Evolutionary conservation across 2,888 invertebrate genomes (phyloP).

Genomic region (Saturnia pavonia): DNA sequence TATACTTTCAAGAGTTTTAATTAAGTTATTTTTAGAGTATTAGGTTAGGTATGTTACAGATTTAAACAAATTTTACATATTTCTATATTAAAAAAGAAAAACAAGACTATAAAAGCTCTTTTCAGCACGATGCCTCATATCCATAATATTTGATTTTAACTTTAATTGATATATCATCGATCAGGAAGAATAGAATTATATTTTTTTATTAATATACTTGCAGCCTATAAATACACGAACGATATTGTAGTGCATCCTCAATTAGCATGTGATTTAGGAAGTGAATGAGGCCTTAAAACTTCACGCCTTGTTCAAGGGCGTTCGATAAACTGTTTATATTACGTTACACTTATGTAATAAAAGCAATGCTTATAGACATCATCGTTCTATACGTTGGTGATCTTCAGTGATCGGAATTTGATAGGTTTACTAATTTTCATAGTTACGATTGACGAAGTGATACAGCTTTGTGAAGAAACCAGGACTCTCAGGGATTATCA

Average conservation of each 20-base stretch:
- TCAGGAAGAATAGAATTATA: background rate
- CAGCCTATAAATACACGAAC: background rate
- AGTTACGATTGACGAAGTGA: background rate
- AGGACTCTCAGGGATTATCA: no score
- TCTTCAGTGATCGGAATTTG: background rate
- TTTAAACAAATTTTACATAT: no score
- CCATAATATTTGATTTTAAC: background rate
- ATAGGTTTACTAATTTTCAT: background rate
- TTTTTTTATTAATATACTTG: background rate
- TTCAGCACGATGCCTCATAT: no score
- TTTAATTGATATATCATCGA: background rate
- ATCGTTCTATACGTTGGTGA: background rate
- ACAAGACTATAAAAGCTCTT: no score
- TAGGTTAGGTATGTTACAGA: no score
- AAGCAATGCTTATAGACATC: background rate
- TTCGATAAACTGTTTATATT: background rate
- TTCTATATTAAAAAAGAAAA: no score
- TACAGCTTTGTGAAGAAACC: background rate
- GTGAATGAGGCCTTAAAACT: background rate
- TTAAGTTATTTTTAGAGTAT: no score
- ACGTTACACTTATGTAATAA: constrained; percentile 1
- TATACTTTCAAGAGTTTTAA: no score
- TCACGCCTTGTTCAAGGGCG: constrained; percentile 11
- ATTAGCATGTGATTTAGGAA: constrained; percentile 10
- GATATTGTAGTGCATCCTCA: constrained; percentile 1